Evolutionary conservation across 2,113 vertebrate species (phyloP).

Genomic region (Microtus oregoni): DNA sequence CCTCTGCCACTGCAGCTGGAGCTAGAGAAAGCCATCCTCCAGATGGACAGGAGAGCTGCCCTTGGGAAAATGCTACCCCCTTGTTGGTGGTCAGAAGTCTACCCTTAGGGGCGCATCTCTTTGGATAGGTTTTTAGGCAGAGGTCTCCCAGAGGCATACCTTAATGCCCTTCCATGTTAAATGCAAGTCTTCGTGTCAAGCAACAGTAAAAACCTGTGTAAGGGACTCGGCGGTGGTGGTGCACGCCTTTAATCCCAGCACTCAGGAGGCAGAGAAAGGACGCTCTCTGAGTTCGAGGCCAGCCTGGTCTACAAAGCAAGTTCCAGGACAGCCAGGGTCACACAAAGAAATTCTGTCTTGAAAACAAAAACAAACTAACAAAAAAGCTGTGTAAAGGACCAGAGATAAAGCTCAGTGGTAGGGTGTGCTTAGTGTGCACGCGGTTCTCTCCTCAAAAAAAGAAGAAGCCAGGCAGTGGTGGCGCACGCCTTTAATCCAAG

Average conservation of each 20-base stretch:
- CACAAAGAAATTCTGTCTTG: neutral
- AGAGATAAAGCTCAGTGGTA: neutral
- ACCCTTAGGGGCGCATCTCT: constrained; percentile 34
- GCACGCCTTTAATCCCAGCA: neutral
- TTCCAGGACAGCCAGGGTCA: neutral
- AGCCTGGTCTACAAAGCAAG: neutral
- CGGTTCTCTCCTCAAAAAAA: neutral
- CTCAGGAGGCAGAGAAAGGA: neutral
- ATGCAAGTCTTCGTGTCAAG: neutral
- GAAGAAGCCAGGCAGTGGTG: too few species aligned
- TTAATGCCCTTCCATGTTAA: constrained; percentile 24
- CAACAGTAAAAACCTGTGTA: neutral
- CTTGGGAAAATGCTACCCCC: neutral
- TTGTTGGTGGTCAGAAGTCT: constrained; percentile 27
- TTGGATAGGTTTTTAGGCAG: constrained; percentile 36
- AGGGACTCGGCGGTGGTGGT: neutral
- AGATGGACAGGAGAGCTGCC: neutral
- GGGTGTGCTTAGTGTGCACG: neutral
- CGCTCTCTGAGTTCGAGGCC: neutral
- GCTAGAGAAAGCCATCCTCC: neutral
- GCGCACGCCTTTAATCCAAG: too few species aligned
- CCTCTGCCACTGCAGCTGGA: neutral
- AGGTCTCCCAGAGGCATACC: neutral
- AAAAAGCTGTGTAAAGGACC: neutral
- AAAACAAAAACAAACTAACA: neutral